Conservation (phyloP, 2,888 invertebrate genomes). For the Chelonus formosanus region DNA sequence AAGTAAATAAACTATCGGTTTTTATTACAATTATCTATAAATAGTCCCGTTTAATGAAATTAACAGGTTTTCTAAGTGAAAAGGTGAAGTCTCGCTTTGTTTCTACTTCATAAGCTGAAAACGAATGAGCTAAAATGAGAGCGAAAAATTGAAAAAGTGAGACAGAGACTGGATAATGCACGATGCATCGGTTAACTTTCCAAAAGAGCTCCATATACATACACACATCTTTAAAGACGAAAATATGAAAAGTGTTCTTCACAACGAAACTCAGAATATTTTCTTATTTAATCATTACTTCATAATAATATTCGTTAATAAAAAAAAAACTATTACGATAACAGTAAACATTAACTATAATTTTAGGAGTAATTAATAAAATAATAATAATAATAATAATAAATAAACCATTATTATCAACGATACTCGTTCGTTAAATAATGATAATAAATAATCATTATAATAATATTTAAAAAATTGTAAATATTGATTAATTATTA, state of each 20-base stretch:
- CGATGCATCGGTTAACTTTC: constrained; percentile 43
- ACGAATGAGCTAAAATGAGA: constrained; percentile 50
- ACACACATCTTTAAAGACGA: constrained; percentile 1
- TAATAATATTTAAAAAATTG: too few species aligned
- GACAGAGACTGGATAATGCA: constrained; percentile 47
- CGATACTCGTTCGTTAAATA: too few species aligned
- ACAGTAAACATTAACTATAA: too few species aligned
- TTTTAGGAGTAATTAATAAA: too few species aligned
- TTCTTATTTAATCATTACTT: constrained; percentile 6
- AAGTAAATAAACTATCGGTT: constrained; percentile 3
- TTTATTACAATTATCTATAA: constrained; percentile 16
- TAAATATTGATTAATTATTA: too few species aligned
- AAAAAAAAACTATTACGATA: too few species aligned
- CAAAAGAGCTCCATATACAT: constrained; percentile 26
- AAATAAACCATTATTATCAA: too few species aligned
- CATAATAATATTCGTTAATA: too few species aligned
- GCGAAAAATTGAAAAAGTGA: constrained; percentile 44
- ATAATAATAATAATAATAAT: too few species aligned
- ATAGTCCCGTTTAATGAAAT: constrained; percentile 49
- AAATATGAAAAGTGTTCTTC: constrained; percentile 28
- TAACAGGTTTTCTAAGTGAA: constrained; percentile 65
- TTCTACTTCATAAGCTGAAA: constrained; percentile 42
- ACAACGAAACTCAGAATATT: constrained; percentile 24
- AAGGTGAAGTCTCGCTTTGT: constrained; percentile 58
- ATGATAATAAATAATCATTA: too few species aligned